Evolutionary conservation across 1,140 invertebrate genomes (phyloP), one percentile per base, ranked within the genome.

Genomic region (Temnothorax longispinosus): DNA sequence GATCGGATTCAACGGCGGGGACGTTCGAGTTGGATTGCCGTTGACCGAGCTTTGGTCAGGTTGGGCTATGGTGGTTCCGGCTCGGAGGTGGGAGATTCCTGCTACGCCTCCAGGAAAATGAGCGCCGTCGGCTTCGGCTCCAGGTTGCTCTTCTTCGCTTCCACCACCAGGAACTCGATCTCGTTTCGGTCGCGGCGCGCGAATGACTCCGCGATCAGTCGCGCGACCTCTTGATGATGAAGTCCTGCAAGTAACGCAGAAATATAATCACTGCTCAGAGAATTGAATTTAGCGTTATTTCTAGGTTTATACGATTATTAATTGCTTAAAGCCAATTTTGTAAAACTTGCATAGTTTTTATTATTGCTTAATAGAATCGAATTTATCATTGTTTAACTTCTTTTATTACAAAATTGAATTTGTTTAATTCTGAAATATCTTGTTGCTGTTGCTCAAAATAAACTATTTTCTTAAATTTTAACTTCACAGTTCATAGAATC

Each of bases 91-190:
- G 94, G 94, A 93, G 94, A 95, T 92, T 95, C 93, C 89, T 97
- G 97, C 97, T 98, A 98, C 96, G 97, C 97, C 96, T 98, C 98
- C 95, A 98, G 95, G 95, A 98, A 98, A 95, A 98, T 98, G 65
- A 98, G 96, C 74, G 98, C 97, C 91, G 97, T 98, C 87, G 98
- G 98, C 96, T 98, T 98, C 89, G 97, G 97, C 95, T 98, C 98
- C 93, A 98, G 96, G 94, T 98, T 98, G 91, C 98, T 98, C 95
- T 98, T 98, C 94, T 98, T 98, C 87, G 97, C 97, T 95, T 98
- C 98, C 65, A 98, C 97, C 64, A 99, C 98, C 92, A 98, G 96
- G 95, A 99, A 98, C 96, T 98, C 98, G 92, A 99, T 98, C 94
- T 98, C 97, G 93, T 97, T 96, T 90, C 98, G 97, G 93, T 98